Conservation (phyloP, 2,888 invertebrate genomes). For the Geotrupes spiniger region DNA sequence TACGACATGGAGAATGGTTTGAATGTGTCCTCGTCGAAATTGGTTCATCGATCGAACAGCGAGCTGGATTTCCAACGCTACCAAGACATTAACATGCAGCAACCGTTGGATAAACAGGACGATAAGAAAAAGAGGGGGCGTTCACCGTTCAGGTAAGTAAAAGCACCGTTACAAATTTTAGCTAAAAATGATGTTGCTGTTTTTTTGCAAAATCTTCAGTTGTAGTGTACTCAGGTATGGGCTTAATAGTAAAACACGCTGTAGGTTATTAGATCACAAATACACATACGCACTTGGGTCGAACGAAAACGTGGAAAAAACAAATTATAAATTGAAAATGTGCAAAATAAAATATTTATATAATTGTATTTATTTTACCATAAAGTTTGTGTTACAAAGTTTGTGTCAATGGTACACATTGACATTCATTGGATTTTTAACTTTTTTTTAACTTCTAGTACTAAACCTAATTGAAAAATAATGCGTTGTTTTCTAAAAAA, state of each 20-base stretch:
- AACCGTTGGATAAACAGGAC: conserved; percentile 36
- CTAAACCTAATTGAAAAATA: too few relatives aligned
- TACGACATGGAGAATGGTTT: conserved; percentile 35
- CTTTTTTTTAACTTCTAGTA: too few relatives aligned
- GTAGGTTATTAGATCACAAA: conserved; percentile 3
- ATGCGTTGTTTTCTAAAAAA: too few relatives aligned
- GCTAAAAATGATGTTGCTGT: conserved; percentile 20
- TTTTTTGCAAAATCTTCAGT: conserved; percentile 29
- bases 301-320: too few relatives aligned
- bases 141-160: conserved; percentile 83
- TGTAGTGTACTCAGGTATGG: conserved; percentile 29
- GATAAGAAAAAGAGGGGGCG: conserved; percentile 77
- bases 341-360: too few relatives aligned
- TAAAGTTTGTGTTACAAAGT: too few relatives aligned
- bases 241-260: conserved; percentile 1
- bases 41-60: conserved; percentile 70
- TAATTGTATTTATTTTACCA: too few relatives aligned
- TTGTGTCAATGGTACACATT: too few relatives aligned
- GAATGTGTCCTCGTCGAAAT: conserved; percentile 20
- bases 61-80: conserved; percentile 75
- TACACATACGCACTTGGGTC: conserved; percentile 1
- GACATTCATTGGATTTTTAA: too few relatives aligned
- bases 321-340: too few relatives aligned
- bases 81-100: conserved; percentile 54
- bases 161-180: conserved; percentile 12